Percentiles rank a stretch among this genome's conserved stretches.
phyloP scores from a whole-genome alignment of 2,888 invertebrate species.

The Cataglyphis cursor region DNA sequence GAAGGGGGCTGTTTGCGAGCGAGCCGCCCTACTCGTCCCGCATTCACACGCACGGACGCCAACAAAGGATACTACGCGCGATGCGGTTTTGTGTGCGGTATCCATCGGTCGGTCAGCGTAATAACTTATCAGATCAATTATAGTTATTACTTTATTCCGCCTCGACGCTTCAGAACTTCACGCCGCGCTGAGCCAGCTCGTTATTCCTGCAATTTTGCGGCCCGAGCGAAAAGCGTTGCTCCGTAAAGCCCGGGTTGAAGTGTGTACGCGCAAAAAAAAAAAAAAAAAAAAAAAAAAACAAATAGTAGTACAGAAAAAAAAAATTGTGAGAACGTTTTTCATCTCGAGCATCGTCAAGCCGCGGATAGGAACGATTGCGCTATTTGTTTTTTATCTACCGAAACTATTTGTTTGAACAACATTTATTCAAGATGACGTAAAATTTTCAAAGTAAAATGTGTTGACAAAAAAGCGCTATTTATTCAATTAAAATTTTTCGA shows the following conservation, averaged over 20 bases:
- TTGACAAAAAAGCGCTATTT: neutral
- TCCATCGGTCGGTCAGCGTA: conserved; percentile 59
- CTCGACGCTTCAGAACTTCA: conserved; percentile 82
- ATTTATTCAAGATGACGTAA: neutral
- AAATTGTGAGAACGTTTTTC: conserved; percentile 45
- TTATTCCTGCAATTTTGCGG: conserved; percentile 73
- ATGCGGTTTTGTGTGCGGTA: conserved; percentile 49
- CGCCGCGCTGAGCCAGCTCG: conserved; percentile 79
- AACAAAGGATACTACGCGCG: conserved; percentile 3
- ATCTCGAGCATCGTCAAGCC: conserved; percentile 34
- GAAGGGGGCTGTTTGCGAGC: conserved; percentile 23
- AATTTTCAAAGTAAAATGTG: neutral
- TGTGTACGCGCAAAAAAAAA: conserved; percentile 60
- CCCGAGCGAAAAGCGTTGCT: conserved; percentile 65
- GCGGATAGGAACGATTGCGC: conserved; percentile 13
- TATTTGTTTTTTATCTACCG: conserved; percentile 6
- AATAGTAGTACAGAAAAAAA: conserved; percentile 57
- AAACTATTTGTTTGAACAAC: neutral
- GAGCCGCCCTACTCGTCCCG: neutral
- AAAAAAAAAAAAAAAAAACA: conserved; percentile 62
- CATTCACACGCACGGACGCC: conserved; percentile 30
- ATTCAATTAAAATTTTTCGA: neutral
- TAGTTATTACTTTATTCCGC: conserved; percentile 85
- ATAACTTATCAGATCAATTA: conserved; percentile 86
- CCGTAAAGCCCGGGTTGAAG: conserved; percentile 59